Evolutionary conservation across 2,797 vertebrate species (phyloP), one percentile per base, ranked within the genome.

Genomic region (Macropus fuliginosus): DNA sequence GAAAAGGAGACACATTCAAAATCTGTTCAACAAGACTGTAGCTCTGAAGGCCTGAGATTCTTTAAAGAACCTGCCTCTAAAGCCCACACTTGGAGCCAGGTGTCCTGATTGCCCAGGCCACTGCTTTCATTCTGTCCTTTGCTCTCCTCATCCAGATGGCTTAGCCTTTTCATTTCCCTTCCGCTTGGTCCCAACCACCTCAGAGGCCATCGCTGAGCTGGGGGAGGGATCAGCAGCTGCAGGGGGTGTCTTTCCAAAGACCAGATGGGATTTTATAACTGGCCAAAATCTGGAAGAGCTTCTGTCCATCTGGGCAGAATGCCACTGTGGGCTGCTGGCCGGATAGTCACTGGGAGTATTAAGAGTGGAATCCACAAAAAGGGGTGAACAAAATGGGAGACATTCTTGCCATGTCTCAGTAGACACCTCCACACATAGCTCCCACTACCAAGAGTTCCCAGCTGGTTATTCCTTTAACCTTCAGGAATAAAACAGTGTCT

Each of bases 191-290:
- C 91, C 57, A 92, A 55, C 90, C 29, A 62, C 54, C 29, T 62
- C 29, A 8, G 52, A n/a, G 87, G 92, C 93, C 12, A 4, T 50
- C 91, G 94, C 95, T 66, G 74, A 94, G 93, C 91, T 54, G 9
- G n/a, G 40, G 56, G 54, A 40, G 50, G 34, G 31, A 59, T 94
- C 50, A 92, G 93, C 55, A 95, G 96, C 95, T 87, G 91, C 92
- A 87, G 94, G 93, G 87, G 92, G 29, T 93, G 27, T 93, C 96
- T 94, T 92, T 96, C 95, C 97, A 97, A 94, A 90, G 89, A 96
- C 96, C 97, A 97, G 95, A 97, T 95, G 94, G 97, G 95, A 59
- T 96, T 96, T 97, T 97, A 96, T 90, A 95, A 97, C 94, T 81
- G 96, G 93, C 95, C 54, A 81, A 55, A 93, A 54, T 92, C 94